Conservation (phyloP, 2,797 vertebrate genomes). For the Triplophysa yarkandensis region DNA sequence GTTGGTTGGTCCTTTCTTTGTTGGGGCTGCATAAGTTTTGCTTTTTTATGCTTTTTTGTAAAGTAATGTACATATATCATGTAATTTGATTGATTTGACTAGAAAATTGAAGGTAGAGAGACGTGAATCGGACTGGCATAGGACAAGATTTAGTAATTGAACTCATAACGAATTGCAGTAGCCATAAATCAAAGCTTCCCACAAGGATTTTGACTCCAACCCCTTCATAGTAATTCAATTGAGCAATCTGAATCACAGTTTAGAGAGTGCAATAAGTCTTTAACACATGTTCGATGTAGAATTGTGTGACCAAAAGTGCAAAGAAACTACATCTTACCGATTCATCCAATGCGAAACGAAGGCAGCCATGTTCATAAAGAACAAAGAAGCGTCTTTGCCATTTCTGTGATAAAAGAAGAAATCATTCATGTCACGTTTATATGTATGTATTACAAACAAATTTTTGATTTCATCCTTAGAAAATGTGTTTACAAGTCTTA, state of each 20-base stretch:
- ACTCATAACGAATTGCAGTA: no score
- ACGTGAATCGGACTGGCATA: no score
- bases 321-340: constrained; percentile 66
- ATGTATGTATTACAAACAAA: neutral
- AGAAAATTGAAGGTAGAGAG: no score
- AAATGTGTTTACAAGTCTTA: no score
- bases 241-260: neutral
- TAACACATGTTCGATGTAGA: neutral
- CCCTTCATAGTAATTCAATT: neutral
- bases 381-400: constrained; percentile 85
- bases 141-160: no score
- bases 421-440: neutral
- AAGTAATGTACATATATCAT: no score
- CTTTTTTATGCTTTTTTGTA: no score
- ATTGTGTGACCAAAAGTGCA: neutral
- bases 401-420: constrained; percentile 69
- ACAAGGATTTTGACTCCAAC: no score
- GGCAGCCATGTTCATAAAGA: constrained; percentile 82
- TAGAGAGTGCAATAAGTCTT: neutral
- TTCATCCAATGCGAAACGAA: constrained; percentile 82
- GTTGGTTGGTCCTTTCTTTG: neutral
- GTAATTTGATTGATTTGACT: no score
- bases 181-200: no score
- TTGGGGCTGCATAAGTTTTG: no score
- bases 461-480: no score